Percentiles rank a stretch among this genome's conserved stretches.
Evolutionary conservation across 2,797 vertebrate species (phyloP).

Genomic region (Eulemur mongoz): DNA sequence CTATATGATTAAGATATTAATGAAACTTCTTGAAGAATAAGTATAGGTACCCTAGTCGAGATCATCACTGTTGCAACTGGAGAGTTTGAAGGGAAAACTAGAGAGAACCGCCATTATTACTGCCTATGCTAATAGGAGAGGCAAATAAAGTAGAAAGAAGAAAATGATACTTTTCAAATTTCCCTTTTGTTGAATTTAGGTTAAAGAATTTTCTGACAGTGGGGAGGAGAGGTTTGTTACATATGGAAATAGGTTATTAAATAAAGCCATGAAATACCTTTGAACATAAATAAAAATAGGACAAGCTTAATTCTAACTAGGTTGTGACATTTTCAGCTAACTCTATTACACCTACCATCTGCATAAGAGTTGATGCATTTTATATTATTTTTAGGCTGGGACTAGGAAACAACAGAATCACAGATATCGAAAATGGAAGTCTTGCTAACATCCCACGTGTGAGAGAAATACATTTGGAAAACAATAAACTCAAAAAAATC

Average conservation of each 20-base stretch:
- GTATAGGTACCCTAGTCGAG: not conserved
- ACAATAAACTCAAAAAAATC: constrained; percentile 95
- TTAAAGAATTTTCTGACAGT: not conserved
- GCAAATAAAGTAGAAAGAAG: not conserved
- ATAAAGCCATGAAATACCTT: constrained; percentile 3
- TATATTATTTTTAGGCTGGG: constrained; percentile 89
- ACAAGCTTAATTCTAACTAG: not conserved
- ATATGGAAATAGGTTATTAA: not conserved
- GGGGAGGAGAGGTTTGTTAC: not conserved
- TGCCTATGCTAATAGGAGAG: not conserved
- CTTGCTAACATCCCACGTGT: constrained; percentile 90
- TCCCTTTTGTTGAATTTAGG: not conserved
- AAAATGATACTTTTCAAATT: not conserved
- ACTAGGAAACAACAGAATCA: constrained; percentile 95
- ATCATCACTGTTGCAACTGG: not conserved
- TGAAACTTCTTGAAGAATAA: not conserved
- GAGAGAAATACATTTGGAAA: constrained; percentile 94
- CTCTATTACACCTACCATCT: not conserved
- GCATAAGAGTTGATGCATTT: constrained; percentile 49
- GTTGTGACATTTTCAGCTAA: constrained; percentile 1
- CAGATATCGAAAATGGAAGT: constrained; percentile 95
- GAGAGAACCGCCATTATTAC: not conserved
- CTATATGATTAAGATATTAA: not conserved
- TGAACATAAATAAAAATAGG: not conserved
- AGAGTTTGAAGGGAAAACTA: not conserved